phyloP scores from a whole-genome alignment of 2,888 invertebrate genomes.

The Caradrina kadenii region DNA sequence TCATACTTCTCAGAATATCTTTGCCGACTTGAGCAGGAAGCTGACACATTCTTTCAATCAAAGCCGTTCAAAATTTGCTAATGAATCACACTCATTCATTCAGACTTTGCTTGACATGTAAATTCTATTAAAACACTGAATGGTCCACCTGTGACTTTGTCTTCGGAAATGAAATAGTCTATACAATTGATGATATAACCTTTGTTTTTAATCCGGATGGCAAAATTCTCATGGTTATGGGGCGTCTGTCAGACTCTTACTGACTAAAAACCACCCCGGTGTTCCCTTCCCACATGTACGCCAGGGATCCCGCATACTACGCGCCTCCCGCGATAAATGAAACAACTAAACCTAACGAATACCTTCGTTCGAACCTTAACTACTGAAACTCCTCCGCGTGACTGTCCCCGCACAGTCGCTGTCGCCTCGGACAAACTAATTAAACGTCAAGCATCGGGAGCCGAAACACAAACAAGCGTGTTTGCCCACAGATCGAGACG shows the following conservation, averaged over 20 bases:
- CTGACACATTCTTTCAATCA: conserved; percentile 36
- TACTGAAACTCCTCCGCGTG: conserved; percentile 34
- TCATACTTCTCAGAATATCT: conserved; percentile 41
- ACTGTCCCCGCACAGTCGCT: conserved; percentile 64
- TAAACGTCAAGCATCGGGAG: conserved; percentile 77
- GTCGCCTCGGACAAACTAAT: conserved; percentile 81
- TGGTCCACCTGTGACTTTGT: not conserved
- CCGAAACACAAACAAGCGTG: conserved; percentile 83
- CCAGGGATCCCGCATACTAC: too few species aligned
- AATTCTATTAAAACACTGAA: conserved; percentile 1
- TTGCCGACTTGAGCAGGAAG: conserved; percentile 25
- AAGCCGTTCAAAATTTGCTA: conserved; percentile 8
- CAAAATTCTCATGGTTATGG: too few species aligned
- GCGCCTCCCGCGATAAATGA: too few species aligned
- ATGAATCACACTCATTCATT: conserved; percentile 23
- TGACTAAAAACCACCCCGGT: too few species aligned
- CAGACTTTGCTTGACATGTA: not conserved
- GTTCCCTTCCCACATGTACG: too few species aligned
- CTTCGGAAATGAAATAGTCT: too few species aligned
- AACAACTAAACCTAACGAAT: not conserved
- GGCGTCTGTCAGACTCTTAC: too few species aligned
- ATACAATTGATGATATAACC: too few species aligned
- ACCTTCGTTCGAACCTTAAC: conserved; percentile 11
- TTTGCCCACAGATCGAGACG: conserved; percentile 86
- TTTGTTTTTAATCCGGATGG: too few species aligned